phyloP scores from a whole-genome alignment of 2,113 vertebrate species.

The Protomyctophum bolini region DNA sequence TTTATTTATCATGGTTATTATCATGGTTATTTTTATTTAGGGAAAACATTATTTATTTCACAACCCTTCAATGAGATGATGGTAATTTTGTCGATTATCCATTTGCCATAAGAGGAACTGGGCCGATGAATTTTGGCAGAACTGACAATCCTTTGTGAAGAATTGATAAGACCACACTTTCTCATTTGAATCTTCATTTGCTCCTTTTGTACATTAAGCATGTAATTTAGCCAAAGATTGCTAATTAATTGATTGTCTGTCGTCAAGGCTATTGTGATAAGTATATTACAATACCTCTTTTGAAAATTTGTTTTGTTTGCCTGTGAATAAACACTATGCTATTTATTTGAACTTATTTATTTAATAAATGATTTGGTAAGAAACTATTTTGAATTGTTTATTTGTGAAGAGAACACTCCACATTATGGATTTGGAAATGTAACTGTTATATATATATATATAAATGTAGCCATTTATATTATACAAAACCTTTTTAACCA shows the following conservation, averaged over 20 bases:
- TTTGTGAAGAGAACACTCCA: neutral
- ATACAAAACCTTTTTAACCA: too few species aligned
- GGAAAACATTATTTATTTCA: neutral
- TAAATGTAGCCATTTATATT: neutral
- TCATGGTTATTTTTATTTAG: slow-evolving; percentile 29
- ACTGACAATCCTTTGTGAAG: slow-evolving; percentile 54
- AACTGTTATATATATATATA: too few species aligned
- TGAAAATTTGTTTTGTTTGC: slow-evolving; percentile 73
- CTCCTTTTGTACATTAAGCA: slow-evolving; percentile 55
- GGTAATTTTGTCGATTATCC: neutral
- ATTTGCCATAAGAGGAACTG: slow-evolving; percentile 15
- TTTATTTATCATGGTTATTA: slow-evolving; percentile 26
- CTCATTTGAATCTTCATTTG: slow-evolving; percentile 15
- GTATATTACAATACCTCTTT: slow-evolving; percentile 59
- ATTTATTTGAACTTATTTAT: slow-evolving; percentile 81
- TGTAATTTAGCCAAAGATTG: slow-evolving; percentile 77
- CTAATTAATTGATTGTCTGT: slow-evolving; percentile 62
- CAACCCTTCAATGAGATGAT: neutral
- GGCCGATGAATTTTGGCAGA: slow-evolving; percentile 17
- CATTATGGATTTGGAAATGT: neutral
- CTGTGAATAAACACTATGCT: slow-evolving; percentile 81
- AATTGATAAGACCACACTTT: slow-evolving; percentile 19
- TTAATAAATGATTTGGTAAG: slow-evolving; percentile 72
- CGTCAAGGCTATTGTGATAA: slow-evolving; percentile 55
- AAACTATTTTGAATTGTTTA: neutral